Evolutionary conservation across 2,888 invertebrate genomes (phyloP), one percentile per base, ranked within the genome.

Genomic region (Patella ulyssiponensis): DNA sequence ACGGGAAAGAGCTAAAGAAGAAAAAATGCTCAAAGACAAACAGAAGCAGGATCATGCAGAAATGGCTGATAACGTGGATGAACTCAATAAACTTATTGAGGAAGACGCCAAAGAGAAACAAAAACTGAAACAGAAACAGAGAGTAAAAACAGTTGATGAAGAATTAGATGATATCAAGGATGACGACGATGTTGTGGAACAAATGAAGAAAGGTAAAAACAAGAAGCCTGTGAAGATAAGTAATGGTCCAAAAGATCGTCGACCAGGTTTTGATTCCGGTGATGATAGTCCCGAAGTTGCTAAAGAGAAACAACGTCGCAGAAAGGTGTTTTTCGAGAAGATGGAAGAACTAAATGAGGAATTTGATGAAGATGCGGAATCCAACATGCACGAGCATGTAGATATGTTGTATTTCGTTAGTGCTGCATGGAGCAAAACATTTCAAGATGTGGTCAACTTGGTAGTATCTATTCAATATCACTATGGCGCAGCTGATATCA

Each of bases 381-480:
- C 78, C 71, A 58, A 80, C 64, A 64, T 81, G 17, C 74, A 80
- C 27, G 81, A 82, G 71, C 15, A n/a, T 0, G 80, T 82, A 14
- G 81, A 82, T 17, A 74, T 81, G 56, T 71, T 84, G 69, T 75
- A 80, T 27, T 81, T 84, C 27, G 80, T 81, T 20, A 82, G 82
- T 14, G 84, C 82, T 0, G 81, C 69, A n/a, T 77, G 79, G 3
- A 78, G 75, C 44, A 64, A 71, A 23, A 80, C 77, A 2, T 81
- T 73, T 72, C 23, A 52, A 0, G 82, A 76, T 23, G 74, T 79
- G 20, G 74, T 81, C 27, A 76, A 81, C 69, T 77, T 84, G 15
- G 72, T 84, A 73, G 74, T 81, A 33, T 82, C 82, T 12, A 73
- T 84, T 1, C 84, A 84, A 78, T 79, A 79, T 27, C 75, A 79